Base-by-base conservation (phyloP, 2,797 vertebrate genomes). In the Pangasius larnaudii region DNA sequence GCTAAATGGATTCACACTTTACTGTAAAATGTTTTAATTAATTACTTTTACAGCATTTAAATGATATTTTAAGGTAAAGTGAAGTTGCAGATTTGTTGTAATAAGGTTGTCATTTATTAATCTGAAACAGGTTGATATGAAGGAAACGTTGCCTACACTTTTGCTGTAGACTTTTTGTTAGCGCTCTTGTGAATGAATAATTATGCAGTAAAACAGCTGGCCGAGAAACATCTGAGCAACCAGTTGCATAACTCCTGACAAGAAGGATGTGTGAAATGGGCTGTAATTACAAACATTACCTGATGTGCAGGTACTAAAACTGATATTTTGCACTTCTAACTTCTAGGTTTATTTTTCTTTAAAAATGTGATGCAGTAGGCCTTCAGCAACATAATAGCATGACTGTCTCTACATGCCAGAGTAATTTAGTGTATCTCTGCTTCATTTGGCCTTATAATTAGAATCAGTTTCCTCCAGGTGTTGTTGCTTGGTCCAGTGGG, bases 401-500 rank as follows among this genome's bases (percentile, higher is more conserved):
- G 30, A 24, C 9, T 24, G 16, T 59, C 10, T 39, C 7, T 83
- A 83, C n/a, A 49, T 22, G 49, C 33, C 2, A 83, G 42, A 83
- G 42, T 65, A 10, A 83, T 75, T 86, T 14, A 86, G 74, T 49
- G 22, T 33, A 42, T 67, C 51, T 86, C 11, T 59, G 79, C 85
- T 59, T 77, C 18, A 59, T 89, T 58, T 77, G 65, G 65, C 80
- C 75, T 88, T 88, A 88, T 85, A 85, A 85, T 89, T 86, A 89
- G 85, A 65, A 24, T 14, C 36, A 27, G 80, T 72, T 89, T 89
- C 88, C 88, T 89, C 88, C 85, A 89, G 85, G 85, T 89, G 88
- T 51, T 84, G 71, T 71, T 59, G 59, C 49, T 5, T 0, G 0
- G 49, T 51, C 85, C 49, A 59, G 51, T 11, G 22, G 71, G 88